These are phyloP conservation scores for Rousettus madagascariensis DNA, from an alignment of 2,797 vertebrate genomes.

Conservation along the genomic window DNA sequence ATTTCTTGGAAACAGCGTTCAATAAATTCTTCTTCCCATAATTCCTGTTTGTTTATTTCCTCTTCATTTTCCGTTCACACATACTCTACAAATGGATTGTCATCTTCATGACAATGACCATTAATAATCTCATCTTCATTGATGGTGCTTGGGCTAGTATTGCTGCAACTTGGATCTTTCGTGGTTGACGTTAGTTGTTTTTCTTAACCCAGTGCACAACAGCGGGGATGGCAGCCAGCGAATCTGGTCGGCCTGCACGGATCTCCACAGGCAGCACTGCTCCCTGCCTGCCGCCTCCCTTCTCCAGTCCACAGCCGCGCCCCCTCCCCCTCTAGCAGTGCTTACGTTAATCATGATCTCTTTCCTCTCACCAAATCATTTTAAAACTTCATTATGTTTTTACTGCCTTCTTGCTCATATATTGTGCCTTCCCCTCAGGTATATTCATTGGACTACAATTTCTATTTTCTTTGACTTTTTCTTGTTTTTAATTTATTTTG, in stretches of 20 bases:
- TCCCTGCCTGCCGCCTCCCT: too few relatives aligned
- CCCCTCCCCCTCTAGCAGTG: not conserved
- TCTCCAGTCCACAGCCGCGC: too few relatives aligned
- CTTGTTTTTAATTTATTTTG: conserved; percentile 13
- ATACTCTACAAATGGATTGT: conserved; percentile 94
- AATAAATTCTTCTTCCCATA: conserved; percentile 96
- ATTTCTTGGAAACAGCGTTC: conserved; percentile 95
- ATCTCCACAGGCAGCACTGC: too few relatives aligned
- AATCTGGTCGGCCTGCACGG: too few relatives aligned
- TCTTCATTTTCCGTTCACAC: conserved; percentile 98
- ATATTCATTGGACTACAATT: not conserved
- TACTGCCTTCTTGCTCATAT: not conserved
- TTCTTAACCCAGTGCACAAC: conserved; percentile 50
- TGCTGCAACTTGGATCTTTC: conserved; percentile 92
- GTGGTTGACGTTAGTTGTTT: conserved; percentile 82
- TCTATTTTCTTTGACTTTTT: not conserved
- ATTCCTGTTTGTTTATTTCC: conserved; percentile 94
- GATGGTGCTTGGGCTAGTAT: conserved; percentile 87
- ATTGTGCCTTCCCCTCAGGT: not conserved
- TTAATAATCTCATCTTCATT: conserved; percentile 89
- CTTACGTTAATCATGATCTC: not conserved
- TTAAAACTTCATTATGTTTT: not conserved
- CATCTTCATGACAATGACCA: conserved; percentile 88
- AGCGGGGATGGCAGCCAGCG: too few relatives aligned
- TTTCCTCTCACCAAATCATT: not conserved